phyloP scores from a whole-genome alignment of 2,797 vertebrate genomes.

The Echeneis naucrates region DNA sequence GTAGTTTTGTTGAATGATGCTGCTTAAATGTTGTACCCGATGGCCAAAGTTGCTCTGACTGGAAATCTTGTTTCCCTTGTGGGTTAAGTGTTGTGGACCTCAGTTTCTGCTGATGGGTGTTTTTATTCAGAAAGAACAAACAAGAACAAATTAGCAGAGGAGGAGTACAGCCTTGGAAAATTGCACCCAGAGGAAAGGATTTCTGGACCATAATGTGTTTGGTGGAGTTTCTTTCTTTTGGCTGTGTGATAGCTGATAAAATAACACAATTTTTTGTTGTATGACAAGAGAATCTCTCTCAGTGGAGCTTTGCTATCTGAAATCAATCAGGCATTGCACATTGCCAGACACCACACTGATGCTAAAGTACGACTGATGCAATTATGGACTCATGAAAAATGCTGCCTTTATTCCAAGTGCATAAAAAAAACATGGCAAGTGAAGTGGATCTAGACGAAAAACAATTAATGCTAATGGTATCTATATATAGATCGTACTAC shows the following conservation, averaged over 20 bases:
- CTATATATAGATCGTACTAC: background rate
- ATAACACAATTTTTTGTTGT: conserved; percentile 15
- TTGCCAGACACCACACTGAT: background rate
- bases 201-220: conserved; percentile 29
- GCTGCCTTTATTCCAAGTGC: background rate
- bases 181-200: conserved; percentile 39
- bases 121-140: conserved; percentile 53
- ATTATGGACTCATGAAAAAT: conserved; percentile 3
- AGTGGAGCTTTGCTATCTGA: conserved; percentile 34
- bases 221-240: conserved; percentile 31
- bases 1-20: conserved; percentile 30
- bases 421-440: background rate
- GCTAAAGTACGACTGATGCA: conserved; percentile 11
- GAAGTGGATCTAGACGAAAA: conserved; percentile 1
- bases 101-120: conserved; percentile 40
- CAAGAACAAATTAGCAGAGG: conserved; percentile 59
- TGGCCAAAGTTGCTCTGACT: conserved; percentile 24
- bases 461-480: background rate
- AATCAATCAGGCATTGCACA: conserved; percentile 6
- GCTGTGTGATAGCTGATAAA: conserved; percentile 39
- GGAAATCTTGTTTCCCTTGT: conserved; percentile 42
- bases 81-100: conserved; percentile 42
- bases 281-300: conserved; percentile 10
- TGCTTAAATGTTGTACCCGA: conserved; percentile 37
- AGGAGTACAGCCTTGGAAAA: conserved; percentile 43